phyloP scores from a whole-genome alignment of 2,113 vertebrate genomes.

The Myocastor coypus region DNA sequence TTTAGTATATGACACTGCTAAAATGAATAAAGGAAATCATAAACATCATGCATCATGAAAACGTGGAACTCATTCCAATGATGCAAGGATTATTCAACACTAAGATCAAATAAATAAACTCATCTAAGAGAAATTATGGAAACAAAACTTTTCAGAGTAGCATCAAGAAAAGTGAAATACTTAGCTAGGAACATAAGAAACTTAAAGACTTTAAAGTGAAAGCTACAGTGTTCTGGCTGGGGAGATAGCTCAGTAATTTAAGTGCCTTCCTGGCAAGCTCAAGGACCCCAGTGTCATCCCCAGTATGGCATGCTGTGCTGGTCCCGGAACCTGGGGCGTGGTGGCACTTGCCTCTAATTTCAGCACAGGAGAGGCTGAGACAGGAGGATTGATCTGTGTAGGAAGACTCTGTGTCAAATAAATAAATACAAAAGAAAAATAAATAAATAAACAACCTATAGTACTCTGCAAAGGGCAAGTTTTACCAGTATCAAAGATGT shows the following conservation, averaged over 20 bases:
- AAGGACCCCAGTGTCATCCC: no score
- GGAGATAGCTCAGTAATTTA: no score
- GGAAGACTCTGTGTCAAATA: no score
- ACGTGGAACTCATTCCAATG: background rate
- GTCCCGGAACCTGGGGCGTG: no score
- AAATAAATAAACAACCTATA: no score
- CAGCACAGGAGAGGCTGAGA: no score
- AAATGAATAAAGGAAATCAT: background rate
- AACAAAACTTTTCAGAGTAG: background rate
- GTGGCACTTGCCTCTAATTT: no score
- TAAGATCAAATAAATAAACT: background rate
- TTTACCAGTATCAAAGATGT: background rate
- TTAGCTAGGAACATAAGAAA: background rate
- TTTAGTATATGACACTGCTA: background rate
- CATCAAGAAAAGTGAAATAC: background rate
- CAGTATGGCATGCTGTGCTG: no score
- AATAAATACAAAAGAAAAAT: no score
- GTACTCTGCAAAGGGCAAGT: background rate
- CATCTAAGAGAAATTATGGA: background rate
- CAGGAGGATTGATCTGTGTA: no score
- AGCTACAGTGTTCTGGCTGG: background rate
- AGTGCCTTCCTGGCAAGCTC: no score
- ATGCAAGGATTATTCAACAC: background rate
- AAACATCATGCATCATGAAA: background rate
- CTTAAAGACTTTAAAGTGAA: background rate